phyloP scores from a whole-genome alignment of 2,888 invertebrate genomes.

The Eurois occulta region DNA sequence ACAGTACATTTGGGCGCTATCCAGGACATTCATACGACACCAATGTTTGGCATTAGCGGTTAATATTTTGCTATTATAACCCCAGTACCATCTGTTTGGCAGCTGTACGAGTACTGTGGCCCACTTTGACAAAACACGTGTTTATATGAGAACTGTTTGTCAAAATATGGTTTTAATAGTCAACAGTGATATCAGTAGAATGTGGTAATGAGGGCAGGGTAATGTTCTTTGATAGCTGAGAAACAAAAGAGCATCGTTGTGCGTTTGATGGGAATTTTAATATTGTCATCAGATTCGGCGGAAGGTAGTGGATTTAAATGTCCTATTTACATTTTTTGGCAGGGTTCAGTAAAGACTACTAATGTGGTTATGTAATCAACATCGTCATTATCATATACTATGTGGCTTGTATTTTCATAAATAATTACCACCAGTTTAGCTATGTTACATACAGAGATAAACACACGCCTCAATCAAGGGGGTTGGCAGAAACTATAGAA shows the following conservation, averaged over 20 bases:
- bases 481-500: not conserved
- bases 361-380: not conserved
- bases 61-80: constrained; percentile 75
- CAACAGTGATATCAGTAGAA: constrained; percentile 50
- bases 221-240: constrained; percentile 41
- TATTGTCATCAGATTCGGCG: not conserved
- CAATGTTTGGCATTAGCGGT: constrained; percentile 70
- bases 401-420: not conserved
- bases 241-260: constrained; percentile 20
- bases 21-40: constrained; percentile 62
- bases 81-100: constrained; percentile 77
- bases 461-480: not conserved
- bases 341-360: too few relatives aligned
- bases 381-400: not conserved
- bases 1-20: constrained; percentile 65
- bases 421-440: not conserved
- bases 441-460: not conserved
- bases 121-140: constrained; percentile 79
- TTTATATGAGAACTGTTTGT: constrained; percentile 60
- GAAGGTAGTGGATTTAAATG: not conserved
- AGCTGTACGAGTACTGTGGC: constrained; percentile 74
- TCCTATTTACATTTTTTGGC: not conserved
- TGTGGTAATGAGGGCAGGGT: constrained; percentile 55
- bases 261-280: not conserved
- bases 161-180: constrained; percentile 62